Conservation (phyloP, 2,113 vertebrate species). For the Mesocricetus auratus region DNA sequence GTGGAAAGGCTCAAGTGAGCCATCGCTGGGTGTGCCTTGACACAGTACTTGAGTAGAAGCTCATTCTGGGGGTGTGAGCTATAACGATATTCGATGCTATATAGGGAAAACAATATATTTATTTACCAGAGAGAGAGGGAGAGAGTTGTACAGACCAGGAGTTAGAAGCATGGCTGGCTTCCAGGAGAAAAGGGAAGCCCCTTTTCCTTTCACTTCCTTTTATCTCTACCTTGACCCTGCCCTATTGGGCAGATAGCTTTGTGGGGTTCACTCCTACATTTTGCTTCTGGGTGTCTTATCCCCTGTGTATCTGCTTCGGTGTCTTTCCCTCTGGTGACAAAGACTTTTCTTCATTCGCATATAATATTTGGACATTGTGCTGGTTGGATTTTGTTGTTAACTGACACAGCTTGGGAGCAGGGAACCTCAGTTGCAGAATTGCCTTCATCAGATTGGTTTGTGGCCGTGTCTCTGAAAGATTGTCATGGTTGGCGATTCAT, state of each 20-base stretch:
- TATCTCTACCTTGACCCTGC: no score
- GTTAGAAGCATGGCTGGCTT: no score
- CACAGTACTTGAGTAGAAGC: background rate
- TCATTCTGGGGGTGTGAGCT: background rate
- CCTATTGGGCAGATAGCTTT: no score
- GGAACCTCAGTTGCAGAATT: background rate
- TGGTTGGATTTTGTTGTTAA: background rate
- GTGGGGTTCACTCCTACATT: no score
- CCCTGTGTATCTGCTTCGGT: background rate
- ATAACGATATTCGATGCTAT: no score
- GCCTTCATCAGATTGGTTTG: background rate
- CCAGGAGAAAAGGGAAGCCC: no score
- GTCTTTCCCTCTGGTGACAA: background rate
- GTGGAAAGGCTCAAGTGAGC: background rate
- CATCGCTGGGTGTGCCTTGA: background rate
- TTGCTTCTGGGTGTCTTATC: background rate
- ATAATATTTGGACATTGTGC: background rate
- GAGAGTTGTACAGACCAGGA: no score
- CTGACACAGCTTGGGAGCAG: background rate
- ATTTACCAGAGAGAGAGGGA: no score
- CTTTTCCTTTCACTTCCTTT: no score
- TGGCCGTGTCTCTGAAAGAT: background rate
- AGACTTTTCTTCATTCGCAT: background rate
- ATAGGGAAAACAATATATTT: no score
- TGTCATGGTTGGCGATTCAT: background rate